Evolutionary conservation across 2,888 invertebrate species (phyloP).

Genomic region (Amiota minor): DNA sequence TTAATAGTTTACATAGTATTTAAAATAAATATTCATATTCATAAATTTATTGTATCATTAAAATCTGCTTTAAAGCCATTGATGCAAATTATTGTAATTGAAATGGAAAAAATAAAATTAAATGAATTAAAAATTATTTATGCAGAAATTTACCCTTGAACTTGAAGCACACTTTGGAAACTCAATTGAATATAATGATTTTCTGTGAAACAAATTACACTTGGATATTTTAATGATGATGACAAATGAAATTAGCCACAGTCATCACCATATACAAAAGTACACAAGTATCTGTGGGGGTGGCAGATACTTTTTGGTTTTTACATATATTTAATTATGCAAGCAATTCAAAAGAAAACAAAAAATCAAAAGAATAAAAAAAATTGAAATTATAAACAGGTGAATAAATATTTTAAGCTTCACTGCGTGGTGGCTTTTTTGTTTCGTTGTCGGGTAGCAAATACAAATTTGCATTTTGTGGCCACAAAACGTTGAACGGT

Average conservation of each 20-base stretch:
- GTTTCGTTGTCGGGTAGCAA: not conserved
- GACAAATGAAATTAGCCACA: slow-evolving; percentile 22
- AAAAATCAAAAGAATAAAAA: not conserved
- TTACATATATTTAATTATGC: slow-evolving; percentile 18
- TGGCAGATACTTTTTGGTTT: slow-evolving; percentile 11
- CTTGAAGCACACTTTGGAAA: slow-evolving; percentile 44
- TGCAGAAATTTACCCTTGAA: slow-evolving; percentile 65
- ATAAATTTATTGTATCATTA: too few species aligned
- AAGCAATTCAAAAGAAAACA: not conserved
- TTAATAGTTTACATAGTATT: too few species aligned
- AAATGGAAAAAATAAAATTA: slow-evolving; percentile 46
- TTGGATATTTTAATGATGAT: slow-evolving; percentile 17
- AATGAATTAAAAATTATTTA: slow-evolving; percentile 65
- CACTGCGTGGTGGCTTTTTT: slow-evolving; percentile 14
- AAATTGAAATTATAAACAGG: not conserved
- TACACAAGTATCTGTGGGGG: not conserved
- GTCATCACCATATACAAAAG: not conserved
- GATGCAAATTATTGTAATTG: too few species aligned
- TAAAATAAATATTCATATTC: too few species aligned
- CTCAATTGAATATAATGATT: too few species aligned
- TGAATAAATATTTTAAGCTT: slow-evolving; percentile 22
- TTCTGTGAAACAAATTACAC: too few species aligned
- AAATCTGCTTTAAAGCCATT: too few species aligned
- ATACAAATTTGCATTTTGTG: not conserved
- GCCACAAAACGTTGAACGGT: not conserved